Evolutionary conservation across 2,113 vertebrate genomes (phyloP).

Genomic region (Glaucidium brasilianum): DNA sequence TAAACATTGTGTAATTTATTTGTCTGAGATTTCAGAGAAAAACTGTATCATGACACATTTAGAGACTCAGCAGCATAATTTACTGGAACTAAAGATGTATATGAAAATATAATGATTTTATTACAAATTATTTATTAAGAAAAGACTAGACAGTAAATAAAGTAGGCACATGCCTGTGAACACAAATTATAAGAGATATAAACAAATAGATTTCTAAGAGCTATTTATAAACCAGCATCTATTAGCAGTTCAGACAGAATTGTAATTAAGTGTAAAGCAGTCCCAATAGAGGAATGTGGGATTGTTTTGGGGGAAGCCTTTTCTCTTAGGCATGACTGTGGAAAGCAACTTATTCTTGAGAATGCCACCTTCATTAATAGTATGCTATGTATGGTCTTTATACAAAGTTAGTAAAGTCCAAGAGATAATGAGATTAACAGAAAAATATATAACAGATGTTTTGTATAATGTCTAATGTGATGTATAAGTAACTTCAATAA

Average conservation of each 20-base stretch:
- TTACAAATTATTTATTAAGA: conserved; percentile 5
- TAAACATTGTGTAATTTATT: background rate
- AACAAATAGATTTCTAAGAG: background rate
- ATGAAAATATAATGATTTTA: background rate
- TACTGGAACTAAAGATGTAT: background rate
- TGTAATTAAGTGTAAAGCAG: background rate
- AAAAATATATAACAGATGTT: conserved; percentile 39
- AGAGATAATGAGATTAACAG: conserved; percentile 49
- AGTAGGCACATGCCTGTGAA: background rate
- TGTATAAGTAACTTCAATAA: conserved; percentile 1
- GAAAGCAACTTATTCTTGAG: conserved; percentile 1
- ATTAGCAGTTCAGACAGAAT: background rate
- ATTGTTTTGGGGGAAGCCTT: background rate
- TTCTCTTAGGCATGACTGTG: background rate
- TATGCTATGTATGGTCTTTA: background rate
- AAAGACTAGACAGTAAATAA: conserved; percentile 12
- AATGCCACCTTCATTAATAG: background rate
- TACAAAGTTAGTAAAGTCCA: background rate
- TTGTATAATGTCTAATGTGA: background rate
- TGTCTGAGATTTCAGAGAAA: background rate
- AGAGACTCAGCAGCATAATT: background rate
- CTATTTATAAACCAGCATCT: conserved; percentile 4
- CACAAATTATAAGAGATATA: background rate
- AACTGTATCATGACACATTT: background rate
- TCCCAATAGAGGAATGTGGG: background rate